phyloP scores from a whole-genome alignment of 2,888 invertebrate species.

The Apamea crenata region DNA sequence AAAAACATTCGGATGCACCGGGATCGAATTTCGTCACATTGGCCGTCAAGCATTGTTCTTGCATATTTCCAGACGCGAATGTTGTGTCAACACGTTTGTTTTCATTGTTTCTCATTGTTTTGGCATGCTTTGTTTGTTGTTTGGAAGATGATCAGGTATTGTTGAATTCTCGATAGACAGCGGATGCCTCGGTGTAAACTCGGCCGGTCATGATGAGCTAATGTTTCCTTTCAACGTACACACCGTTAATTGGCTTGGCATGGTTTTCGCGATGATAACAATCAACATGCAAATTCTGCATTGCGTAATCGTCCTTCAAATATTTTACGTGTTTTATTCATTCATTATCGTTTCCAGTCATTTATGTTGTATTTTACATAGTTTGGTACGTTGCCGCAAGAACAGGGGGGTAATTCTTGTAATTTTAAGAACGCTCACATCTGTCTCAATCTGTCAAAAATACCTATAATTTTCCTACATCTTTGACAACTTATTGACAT shows the following conservation, averaged over 20 bases:
- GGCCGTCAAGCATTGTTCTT: slow-evolving; percentile 77
- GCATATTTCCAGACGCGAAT: slow-evolving; percentile 70
- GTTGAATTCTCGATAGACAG: slow-evolving; percentile 65
- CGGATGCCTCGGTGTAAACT: slow-evolving; percentile 61
- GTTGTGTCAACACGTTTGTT: slow-evolving; percentile 75
- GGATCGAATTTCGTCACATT: slow-evolving; percentile 80
- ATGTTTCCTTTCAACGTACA: slow-evolving; percentile 55
- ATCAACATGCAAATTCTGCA: slow-evolving; percentile 59
- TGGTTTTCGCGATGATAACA: slow-evolving; percentile 61
- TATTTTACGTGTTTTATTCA: slow-evolving; percentile 50
- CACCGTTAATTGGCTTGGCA: slow-evolving; percentile 62
- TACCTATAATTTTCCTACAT: no score
- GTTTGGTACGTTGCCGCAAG: slow-evolving; percentile 14
- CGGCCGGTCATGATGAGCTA: slow-evolving; percentile 53
- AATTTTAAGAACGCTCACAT: no score
- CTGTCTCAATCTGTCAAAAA: no score
- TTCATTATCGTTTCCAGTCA: slow-evolving; percentile 47
- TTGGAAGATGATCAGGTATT: slow-evolving; percentile 68
- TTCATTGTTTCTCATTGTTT: slow-evolving; percentile 74
- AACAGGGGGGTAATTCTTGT: not conserved
- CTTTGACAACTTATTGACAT: no score
- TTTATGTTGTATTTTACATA: slow-evolving; percentile 26
- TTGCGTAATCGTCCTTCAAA: slow-evolving; percentile 65
- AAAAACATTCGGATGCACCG: slow-evolving; percentile 73
- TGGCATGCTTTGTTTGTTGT: slow-evolving; percentile 65